Evolutionary conservation across 2,888 invertebrate genomes (phyloP).

Genomic region (Campoplex nolae): DNA sequence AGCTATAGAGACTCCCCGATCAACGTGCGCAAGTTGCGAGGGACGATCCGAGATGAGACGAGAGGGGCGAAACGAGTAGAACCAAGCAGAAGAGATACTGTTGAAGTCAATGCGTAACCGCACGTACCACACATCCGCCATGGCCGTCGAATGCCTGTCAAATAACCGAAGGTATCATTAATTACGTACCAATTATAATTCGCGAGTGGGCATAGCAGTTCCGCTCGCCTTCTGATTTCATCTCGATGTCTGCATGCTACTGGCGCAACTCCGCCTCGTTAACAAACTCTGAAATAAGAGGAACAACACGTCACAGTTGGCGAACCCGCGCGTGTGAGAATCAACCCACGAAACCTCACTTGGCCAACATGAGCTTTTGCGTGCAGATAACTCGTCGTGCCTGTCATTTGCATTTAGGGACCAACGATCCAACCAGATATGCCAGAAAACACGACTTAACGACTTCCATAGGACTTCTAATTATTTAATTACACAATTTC

Average conservation of each 20-base stretch:
- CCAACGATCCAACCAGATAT: constrained; percentile 43
- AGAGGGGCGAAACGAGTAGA: not conserved
- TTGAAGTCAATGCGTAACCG: constrained; percentile 70
- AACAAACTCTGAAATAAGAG: constrained; percentile 42
- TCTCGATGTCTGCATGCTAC: constrained; percentile 44
- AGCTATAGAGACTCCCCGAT: constrained; percentile 47
- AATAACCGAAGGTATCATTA: constrained; percentile 78
- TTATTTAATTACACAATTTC: constrained; percentile 41
- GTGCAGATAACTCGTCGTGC: constrained; percentile 54
- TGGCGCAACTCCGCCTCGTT: constrained; percentile 53
- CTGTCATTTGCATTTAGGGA: constrained; percentile 58
- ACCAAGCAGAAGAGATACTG: not conserved
- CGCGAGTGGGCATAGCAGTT: constrained; percentile 70
- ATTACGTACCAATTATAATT: constrained; percentile 81
- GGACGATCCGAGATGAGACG: constrained; percentile 58
- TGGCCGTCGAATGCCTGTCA: constrained; percentile 75
- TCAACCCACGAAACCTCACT: constrained; percentile 57
- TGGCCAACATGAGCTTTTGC: constrained; percentile 62
- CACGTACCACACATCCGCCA: constrained; percentile 64
- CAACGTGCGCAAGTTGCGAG: constrained; percentile 66
- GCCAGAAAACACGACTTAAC: constrained; percentile 14
- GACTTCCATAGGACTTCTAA: constrained; percentile 28
- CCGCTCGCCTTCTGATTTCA: constrained; percentile 56
- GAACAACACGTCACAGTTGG: constrained; percentile 40
- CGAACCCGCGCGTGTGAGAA: constrained; percentile 42